phyloP scores from a whole-genome alignment of 2,888 invertebrate species.

The Brachypalpus laphriformis region DNA sequence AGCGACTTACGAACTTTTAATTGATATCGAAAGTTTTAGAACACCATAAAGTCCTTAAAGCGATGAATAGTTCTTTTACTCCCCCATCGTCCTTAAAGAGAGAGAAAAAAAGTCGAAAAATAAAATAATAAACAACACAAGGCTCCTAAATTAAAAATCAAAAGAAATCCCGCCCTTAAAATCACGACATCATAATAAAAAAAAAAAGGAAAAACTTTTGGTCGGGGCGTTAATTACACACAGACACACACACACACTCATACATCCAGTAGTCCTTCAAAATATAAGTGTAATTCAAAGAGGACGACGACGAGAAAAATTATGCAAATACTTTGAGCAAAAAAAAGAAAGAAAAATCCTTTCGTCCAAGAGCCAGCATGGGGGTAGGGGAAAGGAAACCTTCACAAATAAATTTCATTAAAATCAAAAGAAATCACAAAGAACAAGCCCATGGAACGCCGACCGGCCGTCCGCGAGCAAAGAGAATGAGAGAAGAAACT shows the following conservation, averaged over 20 bases:
- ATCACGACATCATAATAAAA: constrained; percentile 56
- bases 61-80: constrained; percentile 15
- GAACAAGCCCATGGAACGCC: constrained; percentile 7
- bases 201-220: constrained; percentile 35
- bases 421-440: constrained; percentile 73
- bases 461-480: background rate
- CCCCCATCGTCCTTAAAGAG: background rate
- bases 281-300: constrained; percentile 69
- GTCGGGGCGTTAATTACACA: constrained; percentile 71
- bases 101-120: background rate
- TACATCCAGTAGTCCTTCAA: constrained; percentile 54
- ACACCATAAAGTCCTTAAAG: constrained; percentile 9
- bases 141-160: constrained; percentile 70
- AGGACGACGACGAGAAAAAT: constrained; percentile 65
- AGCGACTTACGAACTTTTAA: constrained; percentile 64
- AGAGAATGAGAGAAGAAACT: constrained; percentile 64
- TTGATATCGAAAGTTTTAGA: constrained; percentile 70
- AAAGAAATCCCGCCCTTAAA: constrained; percentile 70
- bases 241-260: constrained; percentile 29
- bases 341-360: constrained; percentile 55
- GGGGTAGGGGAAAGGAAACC: background rate
- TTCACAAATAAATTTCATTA: constrained; percentile 72
- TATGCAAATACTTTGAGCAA: constrained; percentile 62
- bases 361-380: constrained; percentile 56
- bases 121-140: constrained; percentile 55